Evolutionary conservation across 2,113 vertebrate genomes (phyloP).

Genomic region (Leptobrachium leishanense): DNA sequence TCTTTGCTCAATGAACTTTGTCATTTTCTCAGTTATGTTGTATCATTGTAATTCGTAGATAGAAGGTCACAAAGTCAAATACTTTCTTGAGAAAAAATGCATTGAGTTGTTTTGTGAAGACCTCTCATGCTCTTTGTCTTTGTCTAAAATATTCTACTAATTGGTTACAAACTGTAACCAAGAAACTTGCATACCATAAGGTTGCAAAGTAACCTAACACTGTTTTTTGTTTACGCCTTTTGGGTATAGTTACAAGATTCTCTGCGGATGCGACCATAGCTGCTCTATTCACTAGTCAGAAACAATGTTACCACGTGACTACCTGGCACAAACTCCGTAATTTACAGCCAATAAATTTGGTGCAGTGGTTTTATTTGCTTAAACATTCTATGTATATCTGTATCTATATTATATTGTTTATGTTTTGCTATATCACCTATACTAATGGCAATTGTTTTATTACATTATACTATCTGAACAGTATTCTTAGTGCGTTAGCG

Average conservation of each 20-base stretch:
- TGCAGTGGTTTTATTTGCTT: too few species aligned
- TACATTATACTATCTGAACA: too few species aligned
- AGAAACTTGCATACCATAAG: neutral
- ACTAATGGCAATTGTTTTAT: too few species aligned
- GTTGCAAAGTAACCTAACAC: slow-evolving; percentile 21
- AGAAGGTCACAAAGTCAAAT: neutral
- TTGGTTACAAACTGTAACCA: neutral
- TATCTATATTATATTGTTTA: too few species aligned
- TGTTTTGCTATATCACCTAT: too few species aligned
- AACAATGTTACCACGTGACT: neutral
- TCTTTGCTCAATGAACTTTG: too few species aligned
- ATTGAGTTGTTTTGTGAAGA: too few species aligned
- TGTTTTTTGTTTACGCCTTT: slow-evolving; percentile 33
- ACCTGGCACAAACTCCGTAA: neutral
- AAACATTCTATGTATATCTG: too few species aligned
- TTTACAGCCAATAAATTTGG: too few species aligned
- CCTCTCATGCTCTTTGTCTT: neutral
- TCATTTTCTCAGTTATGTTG: too few species aligned
- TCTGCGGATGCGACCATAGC: neutral
- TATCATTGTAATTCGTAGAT: too few species aligned
- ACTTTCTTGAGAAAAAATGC: neutral
- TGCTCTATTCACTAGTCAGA: slow-evolving; percentile 15
- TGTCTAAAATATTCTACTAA: neutral
- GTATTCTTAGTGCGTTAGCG: too few species aligned
- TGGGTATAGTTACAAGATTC: slow-evolving; percentile 35